A percentile compares a stretch with the other conserved stretches of the same genome.
Evolutionary conservation across 2,888 invertebrate genomes (phyloP).

Genomic region (Loripinus fragilis): DNA sequence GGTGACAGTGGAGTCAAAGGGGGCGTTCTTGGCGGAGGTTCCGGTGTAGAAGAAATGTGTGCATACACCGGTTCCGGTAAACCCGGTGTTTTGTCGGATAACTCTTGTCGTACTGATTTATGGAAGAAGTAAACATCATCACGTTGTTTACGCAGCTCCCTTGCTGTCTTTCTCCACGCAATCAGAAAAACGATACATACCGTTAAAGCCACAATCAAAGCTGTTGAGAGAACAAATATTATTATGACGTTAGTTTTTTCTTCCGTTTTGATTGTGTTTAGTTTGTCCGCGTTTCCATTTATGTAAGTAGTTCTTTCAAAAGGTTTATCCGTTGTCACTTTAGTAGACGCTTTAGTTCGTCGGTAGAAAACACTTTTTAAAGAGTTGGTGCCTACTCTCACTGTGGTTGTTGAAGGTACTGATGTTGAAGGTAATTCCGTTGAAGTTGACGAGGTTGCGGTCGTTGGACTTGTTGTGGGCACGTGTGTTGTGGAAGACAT

Average conservation of each 20-base stretch:
- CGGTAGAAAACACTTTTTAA: too few species aligned
- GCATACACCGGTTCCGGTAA: constrained; percentile 44
- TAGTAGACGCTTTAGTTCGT: too few species aligned
- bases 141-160: constrained; percentile 33
- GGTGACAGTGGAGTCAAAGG: background rate
- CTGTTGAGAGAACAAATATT: constrained; percentile 33
- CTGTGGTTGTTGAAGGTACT: too few species aligned
- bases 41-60: constrained; percentile 21
- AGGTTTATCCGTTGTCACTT: too few species aligned
- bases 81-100: constrained; percentile 19
- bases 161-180: constrained; percentile 34
- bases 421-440: too few species aligned
- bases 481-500: background rate
- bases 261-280: background rate
- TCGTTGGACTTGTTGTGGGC: too few species aligned
- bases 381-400: too few species aligned
- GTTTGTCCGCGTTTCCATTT: background rate
- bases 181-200: constrained; percentile 26
- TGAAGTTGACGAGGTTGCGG: too few species aligned
- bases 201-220: constrained; percentile 13
- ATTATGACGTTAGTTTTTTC: constrained; percentile 25
- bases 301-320: too few species aligned
- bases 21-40: constrained; percentile 34
- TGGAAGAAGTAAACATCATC: constrained; percentile 48
- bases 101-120: constrained; percentile 43